Base-by-base conservation (phyloP, 2,888 invertebrate genomes). In the Bombylius discolor region DNA sequence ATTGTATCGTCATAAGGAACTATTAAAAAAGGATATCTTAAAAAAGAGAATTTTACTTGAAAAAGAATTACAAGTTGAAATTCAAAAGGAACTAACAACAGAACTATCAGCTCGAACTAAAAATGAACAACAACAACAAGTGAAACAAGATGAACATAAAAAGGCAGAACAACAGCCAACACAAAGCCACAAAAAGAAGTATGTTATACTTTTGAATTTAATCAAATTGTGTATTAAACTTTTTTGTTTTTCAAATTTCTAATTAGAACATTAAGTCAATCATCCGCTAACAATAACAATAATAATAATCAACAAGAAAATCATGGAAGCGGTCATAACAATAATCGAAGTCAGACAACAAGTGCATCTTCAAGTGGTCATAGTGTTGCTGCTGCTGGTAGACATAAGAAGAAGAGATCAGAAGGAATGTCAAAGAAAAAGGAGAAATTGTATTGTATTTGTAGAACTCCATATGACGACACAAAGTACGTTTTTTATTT, bases 391-490 rank as follows among this genome's bases (percentile, higher is more conserved):
- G 66, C 66, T 46, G 66, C 66, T 4, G 63, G 62, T 45, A 64
- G 64, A 14, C 48, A 46, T 42, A 47, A 53, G 12, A 59, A 56
- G 44, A 56, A 51, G 31, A 61, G 32, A 62, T 64, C 45, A 63
- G 23, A 23, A 23, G 64, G 58, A 46, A 62, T 64, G 47, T 59
- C 62, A 51, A 84, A 66, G 55, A 72, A 84, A 67, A 88, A 87
- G 65, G 89, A 89, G 65, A 89, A 90, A 68, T 78, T 95, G 4
- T 87, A 93, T 66, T 97, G 97, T 70, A 77, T 93, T 54, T 97
- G 97, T 70, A 83, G 89, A 68, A 95, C 90, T 48, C 93, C 95
- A 5, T 97, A 97, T 69, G 96, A 98, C 73, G 90, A 92, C 67
- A 88, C 92, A 14, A 93, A 93, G 89, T 92, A 70, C 77, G 80